These are phyloP conservation scores for Globicephala melas DNA, from an alignment of 2,113 vertebrate species.

Conservation along the genomic window DNA sequence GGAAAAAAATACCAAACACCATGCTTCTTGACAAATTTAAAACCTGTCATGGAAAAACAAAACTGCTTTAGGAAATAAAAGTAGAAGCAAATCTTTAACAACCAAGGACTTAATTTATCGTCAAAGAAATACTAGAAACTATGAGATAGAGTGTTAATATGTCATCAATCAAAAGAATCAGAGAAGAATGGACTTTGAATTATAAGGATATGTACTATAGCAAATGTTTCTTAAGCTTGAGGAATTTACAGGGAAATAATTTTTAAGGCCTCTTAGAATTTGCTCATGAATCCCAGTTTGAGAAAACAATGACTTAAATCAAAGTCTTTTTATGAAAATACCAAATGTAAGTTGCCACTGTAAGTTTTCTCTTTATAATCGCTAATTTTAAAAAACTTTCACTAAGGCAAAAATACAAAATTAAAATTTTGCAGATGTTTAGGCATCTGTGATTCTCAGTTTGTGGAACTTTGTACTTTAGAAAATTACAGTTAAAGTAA, in stretches of 20 bases:
- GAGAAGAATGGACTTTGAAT: neutral
- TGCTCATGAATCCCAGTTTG: neutral
- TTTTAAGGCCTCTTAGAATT: neutral
- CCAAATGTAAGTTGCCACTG: neutral
- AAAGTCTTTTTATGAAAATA: neutral
- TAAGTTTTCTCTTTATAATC: neutral
- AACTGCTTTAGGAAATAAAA: neutral
- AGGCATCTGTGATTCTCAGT: neutral
- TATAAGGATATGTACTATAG: neutral
- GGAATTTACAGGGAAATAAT: neutral
- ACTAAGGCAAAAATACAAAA: neutral
- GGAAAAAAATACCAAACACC: neutral
- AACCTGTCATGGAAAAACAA: neutral
- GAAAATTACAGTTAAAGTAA: neutral
- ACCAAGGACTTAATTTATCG: neutral
- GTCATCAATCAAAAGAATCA: neutral
- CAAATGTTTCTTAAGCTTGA: neutral
- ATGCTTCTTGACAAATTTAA: neutral
- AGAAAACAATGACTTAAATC: neutral
- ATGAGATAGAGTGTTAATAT: neutral
- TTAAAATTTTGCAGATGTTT: neutral
- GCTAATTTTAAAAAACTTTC: neutral
- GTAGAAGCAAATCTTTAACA: neutral
- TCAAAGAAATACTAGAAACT: neutral
- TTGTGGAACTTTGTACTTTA: neutral